Base-by-base conservation (phyloP, 1,140 invertebrate genomes). In the Parapsyche elsis region DNA sequence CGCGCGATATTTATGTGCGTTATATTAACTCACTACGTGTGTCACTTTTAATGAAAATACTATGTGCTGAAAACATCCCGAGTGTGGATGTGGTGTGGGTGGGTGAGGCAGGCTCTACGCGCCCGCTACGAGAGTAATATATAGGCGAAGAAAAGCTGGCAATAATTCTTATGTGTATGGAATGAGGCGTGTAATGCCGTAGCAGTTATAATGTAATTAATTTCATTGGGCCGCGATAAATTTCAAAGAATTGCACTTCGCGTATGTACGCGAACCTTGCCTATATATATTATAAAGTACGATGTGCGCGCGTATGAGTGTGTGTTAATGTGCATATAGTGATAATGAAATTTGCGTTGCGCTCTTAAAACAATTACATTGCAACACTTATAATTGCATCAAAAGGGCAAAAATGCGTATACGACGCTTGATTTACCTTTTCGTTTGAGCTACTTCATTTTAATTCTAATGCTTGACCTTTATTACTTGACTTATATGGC, bases 21-120 rank as follows among this genome's bases (percentile, higher is more conserved):
- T 83, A 83, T 83, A 83, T 83, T 83, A 83, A 83, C 81, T 83
- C 81, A 83, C 81, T 83, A 80, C 76, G 70, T 83, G 81, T 83
- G 81, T 83, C 81, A 81, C 81, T 79, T 83, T 81, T 83, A 83
- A 83, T 83, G 81, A 83, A 83, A 83, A 83, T 83, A 83, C 81
- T 83, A 83, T 83, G 81, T 79, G 81, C 79, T 79, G 81, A 80
- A 77, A 82, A 78, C 78, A 78, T 53, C 64, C 78, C 64, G 64
- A 67, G 19, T 67, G 49, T 16, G 49, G 49, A 53, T 53, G 49
- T 14, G 49, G 57, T 21, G 59, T 49, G 59, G 9, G 45, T 70
- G 9, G 44, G 19, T 57, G 44, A 1, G 16, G 14, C 9, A 16
- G 16, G 4, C 9, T 38, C 45, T 30, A 30, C n/a, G 53, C n/a